Evolutionary conservation across 2,113 vertebrate species (phyloP).

Genomic region (Centropus unirufus): DNA sequence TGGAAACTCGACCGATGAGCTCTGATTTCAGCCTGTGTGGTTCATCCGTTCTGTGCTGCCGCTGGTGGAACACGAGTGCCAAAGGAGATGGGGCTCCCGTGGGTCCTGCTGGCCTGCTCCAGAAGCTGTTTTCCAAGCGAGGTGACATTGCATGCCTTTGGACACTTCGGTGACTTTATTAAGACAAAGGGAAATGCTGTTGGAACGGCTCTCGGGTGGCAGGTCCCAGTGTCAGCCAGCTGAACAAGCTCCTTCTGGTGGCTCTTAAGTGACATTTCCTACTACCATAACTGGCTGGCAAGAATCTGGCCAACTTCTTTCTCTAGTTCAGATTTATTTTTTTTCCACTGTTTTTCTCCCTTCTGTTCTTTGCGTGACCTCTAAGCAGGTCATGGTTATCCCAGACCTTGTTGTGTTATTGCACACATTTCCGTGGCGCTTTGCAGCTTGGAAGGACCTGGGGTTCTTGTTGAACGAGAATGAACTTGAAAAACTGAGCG

Average conservation of each 20-base stretch:
- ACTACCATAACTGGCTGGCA: background rate
- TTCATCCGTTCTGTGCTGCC: fast-evolving
- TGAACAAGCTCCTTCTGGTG: background rate
- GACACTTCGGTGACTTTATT: background rate
- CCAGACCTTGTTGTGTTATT: background rate
- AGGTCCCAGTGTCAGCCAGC: background rate
- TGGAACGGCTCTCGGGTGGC: background rate
- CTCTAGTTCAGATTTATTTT: background rate
- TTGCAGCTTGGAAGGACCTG: background rate
- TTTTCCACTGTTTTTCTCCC: background rate
- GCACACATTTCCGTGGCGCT: background rate
- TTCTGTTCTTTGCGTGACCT: background rate
- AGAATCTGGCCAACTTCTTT: background rate
- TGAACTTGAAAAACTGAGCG: background rate
- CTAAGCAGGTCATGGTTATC: background rate
- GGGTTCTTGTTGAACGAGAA: background rate
- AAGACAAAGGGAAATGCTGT: background rate
- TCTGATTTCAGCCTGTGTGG: background rate
- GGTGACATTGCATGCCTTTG: fast-evolving
- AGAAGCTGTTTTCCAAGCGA: background rate
- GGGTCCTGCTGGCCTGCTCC: background rate
- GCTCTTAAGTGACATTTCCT: background rate
- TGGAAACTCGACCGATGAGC: background rate
- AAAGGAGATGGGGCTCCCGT: background rate
- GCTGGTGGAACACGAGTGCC: fast-evolving